Percentiles rank a stretch among this genome's conserved stretches.
Conservation (phyloP, 2,797 vertebrate genomes). For the Paguma larvata region DNA sequence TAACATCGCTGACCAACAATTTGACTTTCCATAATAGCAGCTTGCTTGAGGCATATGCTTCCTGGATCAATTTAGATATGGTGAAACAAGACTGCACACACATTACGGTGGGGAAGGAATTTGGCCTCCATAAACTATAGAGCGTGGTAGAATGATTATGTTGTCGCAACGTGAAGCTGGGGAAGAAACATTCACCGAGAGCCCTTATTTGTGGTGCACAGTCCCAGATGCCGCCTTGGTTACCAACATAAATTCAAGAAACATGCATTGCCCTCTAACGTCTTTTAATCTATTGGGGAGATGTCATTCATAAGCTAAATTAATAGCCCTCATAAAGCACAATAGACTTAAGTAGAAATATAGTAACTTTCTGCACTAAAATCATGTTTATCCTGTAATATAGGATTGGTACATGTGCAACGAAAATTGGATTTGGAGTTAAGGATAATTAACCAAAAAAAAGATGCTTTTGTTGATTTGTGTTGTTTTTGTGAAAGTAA, state of each 20-base stretch:
- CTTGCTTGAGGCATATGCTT: conserved; percentile 54
- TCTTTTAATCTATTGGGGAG: conserved; percentile 62
- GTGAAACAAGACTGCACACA: conserved; percentile 64
- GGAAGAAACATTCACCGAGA: neutral
- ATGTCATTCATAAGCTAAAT: conserved; percentile 23
- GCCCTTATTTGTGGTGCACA: neutral
- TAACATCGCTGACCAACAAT: conserved; percentile 69
- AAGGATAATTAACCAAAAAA: neutral
- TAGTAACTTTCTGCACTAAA: neutral
- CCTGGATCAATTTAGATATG: conserved; percentile 77
- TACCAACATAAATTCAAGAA: conserved; percentile 26
- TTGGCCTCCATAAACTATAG: neutral
- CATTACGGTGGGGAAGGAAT: conserved; percentile 40
- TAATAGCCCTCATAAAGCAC: conserved; percentile 54
- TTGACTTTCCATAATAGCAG: conserved; percentile 67
- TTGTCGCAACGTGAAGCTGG: neutral
- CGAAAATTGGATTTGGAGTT: neutral
- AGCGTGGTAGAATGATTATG: neutral
- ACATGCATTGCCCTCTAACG: conserved; percentile 17
- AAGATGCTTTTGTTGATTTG: neutral
- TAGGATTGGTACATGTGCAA: neutral
- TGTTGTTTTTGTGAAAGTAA: neutral
- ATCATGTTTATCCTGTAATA: neutral
- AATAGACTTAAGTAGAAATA: conserved; percentile 40
- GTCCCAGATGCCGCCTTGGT: neutral